phyloP scores from a whole-genome alignment of 2,888 invertebrate genomes.

The Danaus chrysippus region DNA sequence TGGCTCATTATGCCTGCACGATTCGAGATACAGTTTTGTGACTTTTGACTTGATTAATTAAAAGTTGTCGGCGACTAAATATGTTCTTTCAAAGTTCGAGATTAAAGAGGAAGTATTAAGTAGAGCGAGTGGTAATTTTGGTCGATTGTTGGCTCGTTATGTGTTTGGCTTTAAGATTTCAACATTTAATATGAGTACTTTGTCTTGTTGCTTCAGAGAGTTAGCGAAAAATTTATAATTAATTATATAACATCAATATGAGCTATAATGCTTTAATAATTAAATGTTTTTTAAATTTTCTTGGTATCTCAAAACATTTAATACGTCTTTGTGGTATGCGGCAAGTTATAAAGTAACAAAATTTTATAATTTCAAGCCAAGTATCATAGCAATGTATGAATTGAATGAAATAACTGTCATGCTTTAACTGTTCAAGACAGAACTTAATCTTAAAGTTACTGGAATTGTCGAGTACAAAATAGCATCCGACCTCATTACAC shows the following conservation, averaged over 20 bases:
- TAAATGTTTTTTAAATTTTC: too few species aligned
- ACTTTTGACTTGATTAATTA: constrained; percentile 42
- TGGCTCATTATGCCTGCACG: constrained; percentile 31
- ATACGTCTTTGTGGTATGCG: too few species aligned
- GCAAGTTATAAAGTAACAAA: too few species aligned
- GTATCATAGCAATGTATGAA: too few species aligned
- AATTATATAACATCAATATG: background rate
- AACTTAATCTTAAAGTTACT: too few species aligned
- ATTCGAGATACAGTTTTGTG: constrained; percentile 32
- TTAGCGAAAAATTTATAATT: background rate
- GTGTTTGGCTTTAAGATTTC: constrained; percentile 12
- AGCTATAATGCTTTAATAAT: background rate
- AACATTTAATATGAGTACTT: background rate
- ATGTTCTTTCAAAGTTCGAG: constrained; percentile 22
- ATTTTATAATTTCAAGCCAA: too few species aligned
- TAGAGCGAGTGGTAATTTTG: constrained; percentile 13
- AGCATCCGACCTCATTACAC: constrained; percentile 16
- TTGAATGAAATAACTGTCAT: too few species aligned
- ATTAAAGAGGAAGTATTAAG: constrained; percentile 16
- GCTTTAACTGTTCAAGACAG: too few species aligned
- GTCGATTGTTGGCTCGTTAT: constrained; percentile 13
- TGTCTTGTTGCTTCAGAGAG: background rate
- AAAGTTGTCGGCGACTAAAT: constrained; percentile 38
- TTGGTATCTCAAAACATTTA: too few species aligned
- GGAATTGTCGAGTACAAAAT: constrained; percentile 11